phyloP scores from a whole-genome alignment of 1,140 invertebrate genomes.

The Euura lappo region DNA sequence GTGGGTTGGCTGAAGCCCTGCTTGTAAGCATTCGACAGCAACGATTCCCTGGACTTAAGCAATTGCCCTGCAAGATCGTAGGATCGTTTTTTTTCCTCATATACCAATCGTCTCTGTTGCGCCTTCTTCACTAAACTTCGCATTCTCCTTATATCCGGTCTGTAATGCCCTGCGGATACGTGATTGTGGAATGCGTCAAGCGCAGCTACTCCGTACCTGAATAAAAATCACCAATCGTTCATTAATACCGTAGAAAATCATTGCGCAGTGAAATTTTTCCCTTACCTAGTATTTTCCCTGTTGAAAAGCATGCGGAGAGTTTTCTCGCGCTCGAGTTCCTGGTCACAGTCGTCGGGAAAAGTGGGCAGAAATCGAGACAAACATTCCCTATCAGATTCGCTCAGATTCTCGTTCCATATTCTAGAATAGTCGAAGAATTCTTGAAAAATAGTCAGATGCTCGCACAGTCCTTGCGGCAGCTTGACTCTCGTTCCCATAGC shows the following conservation, averaged over 20 bases:
- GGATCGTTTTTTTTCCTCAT: conserved; percentile 62
- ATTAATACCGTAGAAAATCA: background rate
- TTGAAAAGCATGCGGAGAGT: conserved; percentile 67
- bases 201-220: conserved; percentile 54
- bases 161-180: conserved; percentile 68
- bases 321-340: conserved; percentile 64
- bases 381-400: conserved; percentile 58
- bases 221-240: conserved; percentile 53
- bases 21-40: conserved; percentile 65
- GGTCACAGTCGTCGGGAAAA: conserved; percentile 66
- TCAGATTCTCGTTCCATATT: conserved; percentile 62
- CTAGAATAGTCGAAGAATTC: conserved; percentile 63
- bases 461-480: conserved; percentile 63
- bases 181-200: conserved; percentile 64
- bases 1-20: conserved; percentile 59
- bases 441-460: conserved; percentile 63
- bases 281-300: conserved; percentile 68
- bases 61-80: conserved; percentile 66
- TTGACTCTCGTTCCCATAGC: conserved; percentile 55
- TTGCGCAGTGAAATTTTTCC: conserved; percentile 29
- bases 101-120: conserved; percentile 71
- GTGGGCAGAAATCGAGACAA: conserved; percentile 61
- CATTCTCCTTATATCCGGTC: conserved; percentile 66
- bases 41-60: conserved; percentile 71
- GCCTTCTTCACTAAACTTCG: conserved; percentile 69